Percentiles rank a stretch among this genome's conserved stretches.
Conservation (phyloP, 2,113 vertebrate species). For the Brachyhypopomus gauderio region DNA sequence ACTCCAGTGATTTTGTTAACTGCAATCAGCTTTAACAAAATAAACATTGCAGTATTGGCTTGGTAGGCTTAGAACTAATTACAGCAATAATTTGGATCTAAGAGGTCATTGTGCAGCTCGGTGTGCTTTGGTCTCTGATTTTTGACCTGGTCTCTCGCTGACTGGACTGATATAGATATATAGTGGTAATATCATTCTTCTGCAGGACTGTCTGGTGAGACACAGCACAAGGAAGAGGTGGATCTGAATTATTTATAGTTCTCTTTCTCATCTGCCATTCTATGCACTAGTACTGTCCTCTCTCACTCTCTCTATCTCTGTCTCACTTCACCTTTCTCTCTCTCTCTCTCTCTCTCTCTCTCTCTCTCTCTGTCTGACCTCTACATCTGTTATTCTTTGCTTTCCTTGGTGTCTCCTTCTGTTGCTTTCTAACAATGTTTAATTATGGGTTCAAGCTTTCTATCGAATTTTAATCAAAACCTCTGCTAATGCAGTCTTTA, state of each 20-base stretch:
- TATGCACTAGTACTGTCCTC: background rate
- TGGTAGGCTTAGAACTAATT: background rate
- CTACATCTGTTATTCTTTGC: conserved; percentile 3
- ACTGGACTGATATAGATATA: background rate
- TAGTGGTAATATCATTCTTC: background rate
- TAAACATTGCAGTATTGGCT: background rate
- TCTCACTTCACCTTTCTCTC: background rate
- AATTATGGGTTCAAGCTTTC: background rate
- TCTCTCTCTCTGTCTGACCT: background rate
- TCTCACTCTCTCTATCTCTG: background rate
- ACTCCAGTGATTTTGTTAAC: background rate
- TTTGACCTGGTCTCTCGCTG: background rate
- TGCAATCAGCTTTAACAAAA: background rate
- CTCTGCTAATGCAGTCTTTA: background rate
- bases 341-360: background rate
- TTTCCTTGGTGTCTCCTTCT: background rate
- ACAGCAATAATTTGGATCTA: background rate
- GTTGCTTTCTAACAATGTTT: background rate
- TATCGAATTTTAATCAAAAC: background rate
- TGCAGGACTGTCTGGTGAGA: conserved; percentile 1
- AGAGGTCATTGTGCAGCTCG: background rate
- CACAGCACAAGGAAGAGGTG: background rate
- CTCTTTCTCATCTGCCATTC: conserved; percentile 2
- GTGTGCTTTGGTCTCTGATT: background rate
- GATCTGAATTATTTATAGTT: conserved; percentile 35